Conservation (phyloP, 2,113 vertebrate species). For the Thymallus thymallus region DNA sequence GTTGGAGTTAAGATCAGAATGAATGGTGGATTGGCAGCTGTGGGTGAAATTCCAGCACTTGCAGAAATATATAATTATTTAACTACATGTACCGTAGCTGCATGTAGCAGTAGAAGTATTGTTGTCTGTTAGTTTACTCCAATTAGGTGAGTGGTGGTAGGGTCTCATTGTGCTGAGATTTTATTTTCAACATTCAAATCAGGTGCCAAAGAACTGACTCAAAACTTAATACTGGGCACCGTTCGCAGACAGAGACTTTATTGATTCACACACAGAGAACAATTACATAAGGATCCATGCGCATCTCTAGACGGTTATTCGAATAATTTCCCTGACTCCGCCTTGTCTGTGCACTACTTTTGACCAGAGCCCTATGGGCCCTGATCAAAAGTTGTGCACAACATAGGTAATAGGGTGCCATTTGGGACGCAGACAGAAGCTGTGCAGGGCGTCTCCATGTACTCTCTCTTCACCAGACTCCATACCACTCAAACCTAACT, state of each 20-base stretch:
- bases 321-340: conserved; percentile 57
- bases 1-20: too few species aligned
- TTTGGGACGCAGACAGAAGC: conserved; percentile 1
- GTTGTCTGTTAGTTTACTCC: too few species aligned
- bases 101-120: too few species aligned
- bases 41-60: too few species aligned
- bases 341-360: conserved; percentile 27
- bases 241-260: conserved; percentile 61
- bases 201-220: conserved; percentile 41
- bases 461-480: conserved; percentile 20
- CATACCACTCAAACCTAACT: background rate
- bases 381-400: too few species aligned
- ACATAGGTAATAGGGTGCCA: too few species aligned
- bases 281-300: conserved; percentile 60
- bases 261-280: conserved; percentile 61
- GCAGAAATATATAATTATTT: too few species aligned
- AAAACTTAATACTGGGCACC: conserved; percentile 44
- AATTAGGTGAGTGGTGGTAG: too few species aligned
- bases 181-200: conserved; percentile 48
- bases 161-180: conserved; percentile 30
- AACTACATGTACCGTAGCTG: too few species aligned
- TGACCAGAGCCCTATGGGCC: too few species aligned
- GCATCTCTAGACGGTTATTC: conserved; percentile 49
- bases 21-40: too few species aligned
- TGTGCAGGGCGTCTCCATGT: conserved; percentile 9